Evolutionary conservation across 1,140 invertebrate genomes (phyloP).

Genomic region (Danaus melanippus): DNA sequence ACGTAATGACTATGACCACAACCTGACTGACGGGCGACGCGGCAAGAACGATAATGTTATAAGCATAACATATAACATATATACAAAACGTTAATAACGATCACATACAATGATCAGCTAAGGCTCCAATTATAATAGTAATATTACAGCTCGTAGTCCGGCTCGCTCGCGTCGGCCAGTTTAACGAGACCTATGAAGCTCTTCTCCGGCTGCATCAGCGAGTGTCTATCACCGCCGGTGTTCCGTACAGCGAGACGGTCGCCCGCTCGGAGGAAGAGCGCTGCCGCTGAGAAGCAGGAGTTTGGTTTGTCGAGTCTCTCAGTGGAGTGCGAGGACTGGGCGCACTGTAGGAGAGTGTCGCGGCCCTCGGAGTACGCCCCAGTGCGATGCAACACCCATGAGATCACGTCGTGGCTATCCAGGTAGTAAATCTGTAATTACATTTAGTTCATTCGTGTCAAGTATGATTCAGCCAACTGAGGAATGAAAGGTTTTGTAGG

Average conservation of each 20-base stretch:
- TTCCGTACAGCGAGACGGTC: constrained; percentile 80
- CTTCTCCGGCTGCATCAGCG: constrained; percentile 80
- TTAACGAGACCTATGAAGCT: constrained; percentile 86
- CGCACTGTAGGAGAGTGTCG: constrained; percentile 56
- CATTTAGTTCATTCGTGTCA: too few relatives aligned
- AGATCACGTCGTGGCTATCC: constrained; percentile 57
- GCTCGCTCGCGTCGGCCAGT: constrained; percentile 73
- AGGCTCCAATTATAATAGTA: constrained; percentile 8
- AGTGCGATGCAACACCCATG: constrained; percentile 59
- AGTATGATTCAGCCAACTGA: background rate
- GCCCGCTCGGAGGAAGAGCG: constrained; percentile 74
- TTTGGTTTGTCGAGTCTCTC: constrained; percentile 69
- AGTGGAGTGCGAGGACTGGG: constrained; percentile 46
- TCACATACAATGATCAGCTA: background rate
- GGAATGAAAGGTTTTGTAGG: too few relatives aligned
- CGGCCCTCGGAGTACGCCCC: constrained; percentile 41
- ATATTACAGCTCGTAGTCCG: constrained; percentile 39
- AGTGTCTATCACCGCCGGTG: constrained; percentile 77
- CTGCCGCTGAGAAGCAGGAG: constrained; percentile 82
- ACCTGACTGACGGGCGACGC: background rate
- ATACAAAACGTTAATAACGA: constrained; percentile 2
- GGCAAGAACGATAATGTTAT: too few relatives aligned
- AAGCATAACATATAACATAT: constrained; percentile 1
- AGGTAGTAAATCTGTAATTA: constrained; percentile 56
- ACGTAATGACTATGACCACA: background rate